phyloP scores from a whole-genome alignment of 2,888 invertebrate species.

The Synanthedon formicaeformis region DNA sequence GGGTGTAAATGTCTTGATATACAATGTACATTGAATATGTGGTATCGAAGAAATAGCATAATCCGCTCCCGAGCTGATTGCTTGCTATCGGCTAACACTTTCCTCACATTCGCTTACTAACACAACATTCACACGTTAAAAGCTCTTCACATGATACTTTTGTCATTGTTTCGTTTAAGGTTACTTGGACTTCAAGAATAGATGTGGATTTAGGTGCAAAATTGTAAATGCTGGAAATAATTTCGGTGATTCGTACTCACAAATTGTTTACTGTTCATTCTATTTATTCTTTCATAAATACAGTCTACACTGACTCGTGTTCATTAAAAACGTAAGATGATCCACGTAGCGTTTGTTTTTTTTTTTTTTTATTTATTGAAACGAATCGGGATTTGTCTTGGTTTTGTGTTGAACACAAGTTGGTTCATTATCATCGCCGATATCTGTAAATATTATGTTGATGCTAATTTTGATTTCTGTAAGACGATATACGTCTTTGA shows the following conservation, averaged over 20 bases:
- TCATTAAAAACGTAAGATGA: background rate
- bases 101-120: conserved; percentile 51
- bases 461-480: background rate
- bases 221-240: conserved; percentile 57
- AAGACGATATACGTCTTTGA: background rate
- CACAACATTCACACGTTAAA: conserved; percentile 30
- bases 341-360: too few species aligned
- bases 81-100: conserved; percentile 5
- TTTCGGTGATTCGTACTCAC: conserved; percentile 17
- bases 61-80: background rate
- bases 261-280: conserved; percentile 10
- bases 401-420: too few species aligned
- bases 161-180: conserved; percentile 29
- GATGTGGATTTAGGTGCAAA: conserved; percentile 62
- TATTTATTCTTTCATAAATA: conserved; percentile 27
- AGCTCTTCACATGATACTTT: conserved; percentile 21
- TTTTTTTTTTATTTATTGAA: too few species aligned
- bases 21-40: too few species aligned
- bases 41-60: background rate
- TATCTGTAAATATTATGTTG: background rate
- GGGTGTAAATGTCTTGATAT: background rate
- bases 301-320: background rate
- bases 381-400: too few species aligned
- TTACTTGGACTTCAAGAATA: conserved; percentile 70
- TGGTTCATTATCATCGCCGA: too few species aligned